These are phyloP conservation scores for Megaptera novaeangliae DNA, from an alignment of 2,113 vertebrate species.

Conservation along the genomic window DNA sequence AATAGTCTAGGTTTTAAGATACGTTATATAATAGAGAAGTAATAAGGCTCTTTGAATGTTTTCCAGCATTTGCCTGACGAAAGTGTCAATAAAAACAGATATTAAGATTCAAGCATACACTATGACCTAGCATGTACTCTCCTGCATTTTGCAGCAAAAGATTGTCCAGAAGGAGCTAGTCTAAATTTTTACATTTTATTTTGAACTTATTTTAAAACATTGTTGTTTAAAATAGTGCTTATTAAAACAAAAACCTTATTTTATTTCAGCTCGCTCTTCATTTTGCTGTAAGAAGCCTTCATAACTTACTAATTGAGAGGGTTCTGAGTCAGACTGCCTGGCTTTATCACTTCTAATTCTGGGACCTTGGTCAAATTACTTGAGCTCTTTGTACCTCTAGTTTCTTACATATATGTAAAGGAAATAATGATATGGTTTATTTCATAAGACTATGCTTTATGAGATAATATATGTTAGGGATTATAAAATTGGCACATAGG, in stretches of 20 bases:
- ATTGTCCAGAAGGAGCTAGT: not conserved
- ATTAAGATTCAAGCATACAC: not conserved
- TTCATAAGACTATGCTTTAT: not conserved
- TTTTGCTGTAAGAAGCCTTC: not conserved
- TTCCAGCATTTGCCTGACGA: not conserved
- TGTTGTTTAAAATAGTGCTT: not conserved
- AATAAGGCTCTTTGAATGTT: not conserved
- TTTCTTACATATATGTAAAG: not conserved
- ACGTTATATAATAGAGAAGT: not conserved
- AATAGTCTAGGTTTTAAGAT: not conserved
- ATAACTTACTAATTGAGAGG: not conserved
- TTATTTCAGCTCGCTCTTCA: not conserved
- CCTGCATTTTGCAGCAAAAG: not conserved
- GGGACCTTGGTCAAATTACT: not conserved
- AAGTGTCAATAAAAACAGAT: not conserved
- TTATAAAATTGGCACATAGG: not conserved
- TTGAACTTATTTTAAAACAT: not conserved
- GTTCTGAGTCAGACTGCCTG: not conserved
- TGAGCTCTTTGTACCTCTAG: not conserved
- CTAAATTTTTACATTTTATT: not conserved
- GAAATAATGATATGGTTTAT: not conserved
- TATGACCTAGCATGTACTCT: not conserved
- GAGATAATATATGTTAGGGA: not conserved
- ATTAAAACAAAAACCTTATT: not conserved
- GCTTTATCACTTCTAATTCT: not conserved